Percentiles rank a stretch among this genome's conserved stretches.
Evolutionary conservation across 2,113 vertebrate genomes (phyloP).

Genomic region (Tretioscincus oriximinensis): DNA sequence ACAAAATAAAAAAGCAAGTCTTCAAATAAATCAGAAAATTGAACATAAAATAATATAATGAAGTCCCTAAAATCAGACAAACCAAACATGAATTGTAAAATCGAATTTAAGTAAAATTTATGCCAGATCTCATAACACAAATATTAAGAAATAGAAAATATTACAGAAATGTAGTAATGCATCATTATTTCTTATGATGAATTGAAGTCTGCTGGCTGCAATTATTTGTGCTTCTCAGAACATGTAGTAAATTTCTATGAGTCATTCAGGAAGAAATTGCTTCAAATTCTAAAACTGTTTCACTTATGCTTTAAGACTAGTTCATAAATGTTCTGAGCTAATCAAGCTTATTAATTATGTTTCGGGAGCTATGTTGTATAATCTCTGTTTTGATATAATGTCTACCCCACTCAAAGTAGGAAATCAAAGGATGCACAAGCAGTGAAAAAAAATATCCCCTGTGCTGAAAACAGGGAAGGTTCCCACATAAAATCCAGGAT

Average conservation of each 20-base stretch:
- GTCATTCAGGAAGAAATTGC: background rate
- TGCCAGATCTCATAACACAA: background rate
- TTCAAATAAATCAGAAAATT: background rate
- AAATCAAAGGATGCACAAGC: too few relatives aligned
- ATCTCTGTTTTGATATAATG: too few relatives aligned
- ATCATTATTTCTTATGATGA: background rate
- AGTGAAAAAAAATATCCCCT: too few relatives aligned
- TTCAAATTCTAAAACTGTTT: background rate
- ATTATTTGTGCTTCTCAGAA: background rate
- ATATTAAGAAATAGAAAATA: background rate
- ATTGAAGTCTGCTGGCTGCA: background rate
- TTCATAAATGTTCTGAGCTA: background rate
- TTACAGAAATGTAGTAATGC: background rate
- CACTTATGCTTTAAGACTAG: background rate
- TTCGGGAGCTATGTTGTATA: background rate
- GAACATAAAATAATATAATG: background rate
- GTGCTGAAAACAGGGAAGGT: too few relatives aligned
- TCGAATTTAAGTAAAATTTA: background rate
- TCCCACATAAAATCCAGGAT: too few relatives aligned
- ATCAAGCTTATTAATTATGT: background rate
- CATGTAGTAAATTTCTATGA: background rate
- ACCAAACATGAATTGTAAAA: background rate
- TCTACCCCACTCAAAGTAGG: background rate
- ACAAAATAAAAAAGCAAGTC: background rate
- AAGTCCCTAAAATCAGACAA: slow-evolving; percentile 9